Conservation (phyloP, 2,113 vertebrate species). For the sheep (Ovis aries) region ARS-UI_Ramb_v3.0 NC_056058.1:45138001-45138500, state of each 20-base stretch:
- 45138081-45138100: neutral
- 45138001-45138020: neutral
- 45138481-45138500: constrained; percentile 2
- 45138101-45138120: neutral
- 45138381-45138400: constrained; percentile 40
- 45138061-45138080: neutral
- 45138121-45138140: neutral
- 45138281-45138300: constrained; percentile 32
- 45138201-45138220: neutral
- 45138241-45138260: neutral
- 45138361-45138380: constrained; percentile 24
- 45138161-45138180: neutral
- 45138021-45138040: neutral
- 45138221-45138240: neutral
- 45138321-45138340: constrained; percentile 53
- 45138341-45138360: constrained; percentile 36
- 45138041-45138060: neutral
- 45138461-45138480: neutral
- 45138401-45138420: constrained; percentile 35
- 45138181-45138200: neutral
- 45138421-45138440: constrained; percentile 20
- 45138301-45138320: neutral
- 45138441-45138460: neutral
- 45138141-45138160: neutral
- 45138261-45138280: neutral